Percentiles rank a stretch among this genome's conserved stretches.
Conservation (phyloP, 2,888 invertebrate genomes). For the Tyria jacobaeae region DNA sequence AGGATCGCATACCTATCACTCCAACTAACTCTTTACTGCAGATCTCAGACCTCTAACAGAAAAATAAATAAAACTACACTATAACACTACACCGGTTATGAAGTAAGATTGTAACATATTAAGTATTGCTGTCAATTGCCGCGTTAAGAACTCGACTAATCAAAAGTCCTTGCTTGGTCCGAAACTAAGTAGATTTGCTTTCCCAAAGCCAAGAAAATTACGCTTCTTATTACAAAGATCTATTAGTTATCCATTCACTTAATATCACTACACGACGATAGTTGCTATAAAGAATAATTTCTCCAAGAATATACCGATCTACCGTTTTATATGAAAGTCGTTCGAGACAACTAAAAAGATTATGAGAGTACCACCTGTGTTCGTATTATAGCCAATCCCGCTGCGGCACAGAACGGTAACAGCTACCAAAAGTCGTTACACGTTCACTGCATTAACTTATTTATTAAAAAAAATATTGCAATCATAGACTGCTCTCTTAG, state of each 20-base stretch:
- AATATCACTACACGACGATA: neutral
- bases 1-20: too few species aligned
- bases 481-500: slow-evolving; percentile 6
- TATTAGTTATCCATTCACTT: neutral
- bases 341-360: slow-evolving; percentile 13
- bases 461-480: slow-evolving; percentile 3
- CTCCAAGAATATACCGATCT: neutral
- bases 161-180: too few species aligned
- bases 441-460: slow-evolving; percentile 1
- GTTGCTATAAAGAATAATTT: neutral
- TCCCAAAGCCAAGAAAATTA: neutral
- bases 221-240: too few species aligned
- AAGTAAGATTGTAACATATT: too few species aligned
- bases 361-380: slow-evolving; percentile 13
- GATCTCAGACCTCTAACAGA: too few species aligned
- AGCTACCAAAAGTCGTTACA: slow-evolving; percentile 14
- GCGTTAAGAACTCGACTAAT: too few species aligned
- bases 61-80: too few species aligned
- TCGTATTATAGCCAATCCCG: slow-evolving; percentile 8
- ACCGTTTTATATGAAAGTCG: slow-evolving; percentile 4
- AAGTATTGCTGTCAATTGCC: too few species aligned
- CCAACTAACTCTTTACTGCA: too few species aligned
- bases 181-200: too few species aligned
- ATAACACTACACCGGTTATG: too few species aligned
- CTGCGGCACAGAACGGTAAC: slow-evolving; percentile 4